phyloP scores from a whole-genome alignment of 2,888 invertebrate species.

The Ellobium chinense region DNA sequence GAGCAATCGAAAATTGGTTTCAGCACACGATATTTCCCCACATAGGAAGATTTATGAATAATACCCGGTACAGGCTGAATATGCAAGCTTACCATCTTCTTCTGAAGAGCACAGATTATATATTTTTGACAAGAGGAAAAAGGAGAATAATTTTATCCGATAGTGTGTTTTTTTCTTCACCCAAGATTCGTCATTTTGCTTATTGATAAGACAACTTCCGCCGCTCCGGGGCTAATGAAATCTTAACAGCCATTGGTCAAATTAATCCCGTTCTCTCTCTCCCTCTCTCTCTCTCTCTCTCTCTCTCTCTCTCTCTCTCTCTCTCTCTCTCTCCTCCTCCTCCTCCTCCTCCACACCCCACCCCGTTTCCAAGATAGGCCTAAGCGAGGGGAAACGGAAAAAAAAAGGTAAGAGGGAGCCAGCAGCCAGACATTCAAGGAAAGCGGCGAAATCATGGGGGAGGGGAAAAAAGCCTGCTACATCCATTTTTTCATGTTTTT shows the following conservation, averaged over 20 bases:
- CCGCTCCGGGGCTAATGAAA: constrained; percentile 27
- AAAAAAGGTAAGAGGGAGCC: no score
- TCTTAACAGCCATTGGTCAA: not conserved
- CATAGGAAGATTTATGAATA: no score
- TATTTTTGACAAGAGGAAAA: not conserved
- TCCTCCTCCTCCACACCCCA: no score
- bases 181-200: constrained; percentile 50
- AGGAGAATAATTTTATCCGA: not conserved
- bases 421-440: no score
- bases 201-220: constrained; percentile 48
- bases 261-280: constrained; percentile 1
- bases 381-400: no score
- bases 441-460: no score
- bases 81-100: not conserved
- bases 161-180: constrained; percentile 44
- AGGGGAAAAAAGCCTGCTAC: no score
- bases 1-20: no score
- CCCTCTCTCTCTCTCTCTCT: not conserved
- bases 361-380: no score
- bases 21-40: no score
- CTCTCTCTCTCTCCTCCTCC: not conserved
- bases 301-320: not conserved
- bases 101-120: not conserved
- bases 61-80: no score
- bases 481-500: no score